phyloP scores from a whole-genome alignment of 2,113 vertebrate genomes.

The Oreocharis arfaki region DNA sequence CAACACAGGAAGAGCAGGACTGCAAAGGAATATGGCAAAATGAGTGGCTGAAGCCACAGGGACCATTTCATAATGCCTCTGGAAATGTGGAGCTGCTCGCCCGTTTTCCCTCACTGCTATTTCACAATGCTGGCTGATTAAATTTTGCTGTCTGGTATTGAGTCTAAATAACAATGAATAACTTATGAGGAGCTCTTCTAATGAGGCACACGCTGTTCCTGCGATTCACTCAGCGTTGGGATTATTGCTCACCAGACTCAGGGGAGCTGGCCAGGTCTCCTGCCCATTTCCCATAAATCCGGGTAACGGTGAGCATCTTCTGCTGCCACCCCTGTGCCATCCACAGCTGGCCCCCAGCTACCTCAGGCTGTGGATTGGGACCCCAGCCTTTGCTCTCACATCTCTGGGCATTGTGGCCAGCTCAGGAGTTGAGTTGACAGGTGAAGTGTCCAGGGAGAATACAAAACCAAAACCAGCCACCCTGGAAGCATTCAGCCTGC shows the following conservation, averaged over 20 bases:
- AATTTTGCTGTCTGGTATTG: conserved; percentile 23
- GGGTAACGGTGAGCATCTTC: neutral
- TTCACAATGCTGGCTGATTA: neutral
- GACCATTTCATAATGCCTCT: neutral
- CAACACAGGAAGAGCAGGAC: neutral
- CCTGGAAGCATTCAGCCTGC: neutral
- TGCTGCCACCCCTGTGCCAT: neutral
- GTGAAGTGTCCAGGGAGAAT: neutral
- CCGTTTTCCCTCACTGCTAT: neutral
- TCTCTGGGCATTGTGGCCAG: fast-evolving
- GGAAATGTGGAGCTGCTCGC: neutral
- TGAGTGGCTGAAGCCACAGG: neutral
- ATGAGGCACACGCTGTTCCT: neutral
- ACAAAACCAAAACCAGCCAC: neutral
- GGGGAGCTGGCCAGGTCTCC: neutral
- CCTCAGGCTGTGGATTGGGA: neutral
- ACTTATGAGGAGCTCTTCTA: neutral
- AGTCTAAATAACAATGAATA: conserved; percentile 54
- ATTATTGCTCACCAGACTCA: neutral
- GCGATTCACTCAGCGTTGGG: neutral
- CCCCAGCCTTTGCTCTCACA: fast-evolving
- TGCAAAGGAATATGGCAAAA: neutral
- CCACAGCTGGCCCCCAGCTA: neutral
- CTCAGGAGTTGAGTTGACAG: neutral
- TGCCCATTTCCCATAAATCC: neutral